These are phyloP conservation scores for Aphis craccivora DNA, from an alignment of 1,140 invertebrate species.

Conservation along the genomic window DNA sequence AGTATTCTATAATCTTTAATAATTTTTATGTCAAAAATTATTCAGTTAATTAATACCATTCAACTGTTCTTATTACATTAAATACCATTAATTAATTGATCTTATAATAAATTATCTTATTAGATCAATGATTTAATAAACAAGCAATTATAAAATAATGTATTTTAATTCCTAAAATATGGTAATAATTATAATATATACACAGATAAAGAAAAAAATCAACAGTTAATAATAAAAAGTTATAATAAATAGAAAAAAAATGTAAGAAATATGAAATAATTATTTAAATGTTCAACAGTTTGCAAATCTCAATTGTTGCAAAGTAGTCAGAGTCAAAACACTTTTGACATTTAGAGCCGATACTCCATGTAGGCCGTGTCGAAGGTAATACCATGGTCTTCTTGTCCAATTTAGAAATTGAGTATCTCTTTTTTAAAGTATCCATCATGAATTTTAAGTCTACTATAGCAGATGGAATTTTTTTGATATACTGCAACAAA, in stretches of 20 bases:
- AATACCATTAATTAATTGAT: background rate
- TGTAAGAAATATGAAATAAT: background rate
- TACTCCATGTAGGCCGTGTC: slow-evolving; percentile 29
- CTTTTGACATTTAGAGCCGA: slow-evolving; percentile 49
- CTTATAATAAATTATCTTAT: background rate
- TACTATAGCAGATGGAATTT: background rate
- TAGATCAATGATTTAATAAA: background rate
- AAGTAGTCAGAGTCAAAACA: slow-evolving; percentile 51
- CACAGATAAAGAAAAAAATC: background rate
- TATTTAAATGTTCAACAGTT: slow-evolving; percentile 12
- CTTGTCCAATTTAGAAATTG: slow-evolving; percentile 14
- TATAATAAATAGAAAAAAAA: background rate
- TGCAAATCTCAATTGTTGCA: slow-evolving; percentile 37
- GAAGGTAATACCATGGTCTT: slow-evolving; percentile 28
- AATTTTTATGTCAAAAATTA: background rate
- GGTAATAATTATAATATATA: background rate
- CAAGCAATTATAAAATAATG: background rate
- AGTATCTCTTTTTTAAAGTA: slow-evolving; percentile 18
- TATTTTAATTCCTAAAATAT: slow-evolving; percentile 13
- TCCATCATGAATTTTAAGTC: slow-evolving; percentile 44
- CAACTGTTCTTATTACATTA: background rate
- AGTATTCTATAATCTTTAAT: background rate
- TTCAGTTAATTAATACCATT: background rate
- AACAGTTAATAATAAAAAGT: background rate
- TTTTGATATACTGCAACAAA: slow-evolving; percentile 24